Evolutionary conservation across 2,797 vertebrate genomes (phyloP).

Genomic region (Enteromius mattozi): DNA sequence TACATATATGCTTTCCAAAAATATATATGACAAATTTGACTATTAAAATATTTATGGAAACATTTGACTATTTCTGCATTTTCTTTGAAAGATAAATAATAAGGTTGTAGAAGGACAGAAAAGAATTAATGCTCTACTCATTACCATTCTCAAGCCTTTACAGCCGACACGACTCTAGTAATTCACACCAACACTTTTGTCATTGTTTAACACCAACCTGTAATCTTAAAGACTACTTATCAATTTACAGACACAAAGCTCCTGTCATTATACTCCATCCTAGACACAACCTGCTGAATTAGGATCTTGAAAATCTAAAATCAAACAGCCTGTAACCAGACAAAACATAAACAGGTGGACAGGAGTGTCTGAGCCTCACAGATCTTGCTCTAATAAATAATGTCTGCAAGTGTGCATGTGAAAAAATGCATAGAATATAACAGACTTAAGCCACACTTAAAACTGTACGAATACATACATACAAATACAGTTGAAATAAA

Average conservation of each 20-base stretch:
- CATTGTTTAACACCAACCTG: slow-evolving; percentile 26
- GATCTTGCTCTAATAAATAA: slow-evolving; percentile 45
- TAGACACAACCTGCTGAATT: slow-evolving; percentile 57
- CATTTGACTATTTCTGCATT: slow-evolving; percentile 14
- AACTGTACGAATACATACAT: background rate
- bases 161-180: background rate
- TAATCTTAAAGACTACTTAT: slow-evolving; percentile 58
- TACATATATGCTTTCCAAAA: slow-evolving; percentile 49
- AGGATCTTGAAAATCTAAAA: slow-evolving; percentile 54
- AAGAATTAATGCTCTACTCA: slow-evolving; percentile 2
- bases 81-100: background rate
- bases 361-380: slow-evolving; percentile 55
- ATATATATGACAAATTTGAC: slow-evolving; percentile 46
- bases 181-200: slow-evolving; percentile 20
- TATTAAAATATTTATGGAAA: slow-evolving; percentile 60
- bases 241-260: slow-evolving; percentile 58
- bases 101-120: background rate
- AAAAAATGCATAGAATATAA: slow-evolving; percentile 22
- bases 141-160: slow-evolving; percentile 5
- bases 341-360: slow-evolving; percentile 64
- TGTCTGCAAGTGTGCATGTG: slow-evolving; percentile 5
- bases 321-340: slow-evolving; percentile 56
- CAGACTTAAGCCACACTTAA: background rate
- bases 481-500: background rate
- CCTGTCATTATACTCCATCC: slow-evolving; percentile 61